Conservation (phyloP, 2,888 invertebrate genomes). For the Holacanthella duospinosa region DNA sequence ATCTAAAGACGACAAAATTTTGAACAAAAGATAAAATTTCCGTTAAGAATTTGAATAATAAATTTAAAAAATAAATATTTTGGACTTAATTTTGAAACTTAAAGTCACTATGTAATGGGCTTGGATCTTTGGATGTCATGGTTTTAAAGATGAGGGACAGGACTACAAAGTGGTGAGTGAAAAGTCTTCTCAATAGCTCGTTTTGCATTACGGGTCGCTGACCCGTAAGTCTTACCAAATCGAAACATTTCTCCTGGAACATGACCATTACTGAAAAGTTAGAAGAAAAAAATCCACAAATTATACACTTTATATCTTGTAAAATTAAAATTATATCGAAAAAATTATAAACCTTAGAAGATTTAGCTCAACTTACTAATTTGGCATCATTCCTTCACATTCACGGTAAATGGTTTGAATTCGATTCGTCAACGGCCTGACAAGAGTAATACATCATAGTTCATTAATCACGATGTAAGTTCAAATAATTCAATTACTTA, state of each 20-base stretch:
- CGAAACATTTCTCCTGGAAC: conserved; percentile 32
- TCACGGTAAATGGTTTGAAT: conserved; percentile 29
- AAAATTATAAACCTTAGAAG: neutral
- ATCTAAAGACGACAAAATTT: no score
- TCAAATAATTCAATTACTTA: no score
- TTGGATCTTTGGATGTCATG: no score
- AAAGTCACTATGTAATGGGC: no score
- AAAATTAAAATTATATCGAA: neutral
- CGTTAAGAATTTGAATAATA: no score
- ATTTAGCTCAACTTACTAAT: conserved; percentile 14
- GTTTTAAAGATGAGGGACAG: no score
- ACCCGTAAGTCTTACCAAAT: conserved; percentile 28
- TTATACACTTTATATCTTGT: neutral
- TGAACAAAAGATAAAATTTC: no score
- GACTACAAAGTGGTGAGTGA: conserved; percentile 27
- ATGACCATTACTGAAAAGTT: conserved; percentile 30
- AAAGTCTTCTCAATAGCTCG: conserved; percentile 17
- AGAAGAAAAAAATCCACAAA: neutral
- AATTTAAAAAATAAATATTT: no score
- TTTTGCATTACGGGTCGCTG: conserved; percentile 31
- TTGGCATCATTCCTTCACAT: conserved; percentile 34
- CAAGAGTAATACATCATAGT: neutral
- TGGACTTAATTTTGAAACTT: no score
- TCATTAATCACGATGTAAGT: no score
- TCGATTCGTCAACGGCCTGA: neutral